Conservation (phyloP, 2,797 vertebrate species). For the Muraenolepis orangiensis region DNA sequence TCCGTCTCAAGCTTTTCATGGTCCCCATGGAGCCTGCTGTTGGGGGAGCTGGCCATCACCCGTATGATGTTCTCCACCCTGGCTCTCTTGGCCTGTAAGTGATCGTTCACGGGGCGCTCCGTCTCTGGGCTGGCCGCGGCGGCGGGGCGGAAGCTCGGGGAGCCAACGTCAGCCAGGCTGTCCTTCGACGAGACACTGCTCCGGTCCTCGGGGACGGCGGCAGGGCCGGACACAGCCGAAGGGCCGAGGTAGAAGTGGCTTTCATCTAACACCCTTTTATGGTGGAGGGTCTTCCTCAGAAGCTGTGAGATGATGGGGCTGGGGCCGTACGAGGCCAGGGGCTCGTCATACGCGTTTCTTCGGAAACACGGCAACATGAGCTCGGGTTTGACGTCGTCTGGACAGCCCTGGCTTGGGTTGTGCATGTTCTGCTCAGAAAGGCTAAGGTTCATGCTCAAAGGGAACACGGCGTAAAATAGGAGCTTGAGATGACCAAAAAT, state of each 20-base stretch:
- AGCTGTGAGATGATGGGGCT: conserved; percentile 78
- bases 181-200: conserved; percentile 66
- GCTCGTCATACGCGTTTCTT: conserved; percentile 68
- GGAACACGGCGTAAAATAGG: not conserved
- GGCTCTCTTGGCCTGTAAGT: conserved; percentile 85
- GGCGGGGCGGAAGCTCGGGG: conserved; percentile 52
- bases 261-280: conserved; percentile 67
- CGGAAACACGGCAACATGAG: conserved; percentile 72
- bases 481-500: conserved; percentile 22
- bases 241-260: conserved; percentile 66
- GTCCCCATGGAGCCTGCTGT: conserved; percentile 54
- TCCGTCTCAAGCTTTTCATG: conserved; percentile 54
- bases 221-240: conserved; percentile 46
- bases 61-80: conserved; percentile 90
- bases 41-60: conserved; percentile 83
- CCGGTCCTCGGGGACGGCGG: conserved; percentile 58
- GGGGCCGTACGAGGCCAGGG: conserved; percentile 63
- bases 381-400: conserved; percentile 68
- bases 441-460: conserved; percentile 73
- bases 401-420: conserved; percentile 55
- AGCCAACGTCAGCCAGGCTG: conserved; percentile 55
- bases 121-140: conserved; percentile 54
- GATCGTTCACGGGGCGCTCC: conserved; percentile 72
- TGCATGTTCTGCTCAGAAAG: conserved; percentile 70
- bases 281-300: conserved; percentile 73